A percentile compares a stretch with the other conserved stretches of the same genome.
These are phyloP conservation scores for Alviniconcha marisindica DNA, from an alignment of 1,140 invertebrate genomes.

Conservation along the genomic window DNA sequence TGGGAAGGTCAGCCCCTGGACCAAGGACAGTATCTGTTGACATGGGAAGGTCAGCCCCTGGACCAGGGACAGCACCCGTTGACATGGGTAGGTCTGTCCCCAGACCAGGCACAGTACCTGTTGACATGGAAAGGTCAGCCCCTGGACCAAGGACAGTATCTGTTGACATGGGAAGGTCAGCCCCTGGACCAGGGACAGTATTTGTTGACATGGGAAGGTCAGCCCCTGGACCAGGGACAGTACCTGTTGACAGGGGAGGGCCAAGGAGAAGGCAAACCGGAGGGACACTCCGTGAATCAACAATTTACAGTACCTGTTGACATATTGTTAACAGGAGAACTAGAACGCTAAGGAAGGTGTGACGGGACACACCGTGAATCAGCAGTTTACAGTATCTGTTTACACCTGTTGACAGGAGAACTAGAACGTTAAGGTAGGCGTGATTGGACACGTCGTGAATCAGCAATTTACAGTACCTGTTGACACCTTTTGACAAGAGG, in stretches of 20 bases:
- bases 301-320: neutral
- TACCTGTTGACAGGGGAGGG: neutral
- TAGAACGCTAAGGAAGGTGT: neutral
- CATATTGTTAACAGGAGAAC: too few relatives aligned
- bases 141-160: too few relatives aligned
- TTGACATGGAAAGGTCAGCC: too few relatives aligned
- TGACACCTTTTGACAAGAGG: neutral
- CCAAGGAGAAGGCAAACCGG: neutral
- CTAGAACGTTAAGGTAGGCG: too few relatives aligned
- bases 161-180: conserved; percentile 37
- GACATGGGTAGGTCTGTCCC: neutral
- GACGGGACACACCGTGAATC: too few relatives aligned
- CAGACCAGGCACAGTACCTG: too few relatives aligned
- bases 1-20: neutral
- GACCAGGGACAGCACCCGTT: too few relatives aligned
- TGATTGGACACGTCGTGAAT: too few relatives aligned
- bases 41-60: neutral
- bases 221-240: neutral
- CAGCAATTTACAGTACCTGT: neutral
- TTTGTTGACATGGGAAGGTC: conserved; percentile 21
- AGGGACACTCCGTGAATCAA: too few relatives aligned
- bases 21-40: neutral
- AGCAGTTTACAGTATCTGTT: neutral
- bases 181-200: conserved; percentile 33
- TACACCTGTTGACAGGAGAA: neutral